These are phyloP conservation scores for Drosophila sp. DNA, from an alignment of 1,140 invertebrate genomes.

Conservation along the genomic window DNA sequence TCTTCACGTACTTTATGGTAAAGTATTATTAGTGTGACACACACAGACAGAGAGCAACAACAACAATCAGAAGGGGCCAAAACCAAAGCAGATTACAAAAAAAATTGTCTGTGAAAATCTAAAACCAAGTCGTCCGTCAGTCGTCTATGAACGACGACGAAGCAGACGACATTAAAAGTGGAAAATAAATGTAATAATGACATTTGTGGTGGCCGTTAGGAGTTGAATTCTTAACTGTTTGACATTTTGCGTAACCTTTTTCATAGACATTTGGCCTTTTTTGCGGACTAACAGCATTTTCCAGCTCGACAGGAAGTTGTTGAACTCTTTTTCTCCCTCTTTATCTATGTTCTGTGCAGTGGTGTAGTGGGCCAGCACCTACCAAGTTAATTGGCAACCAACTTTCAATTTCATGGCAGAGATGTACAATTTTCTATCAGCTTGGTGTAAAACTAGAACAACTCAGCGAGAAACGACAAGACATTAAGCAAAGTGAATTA, in stretches of 20 bases:
- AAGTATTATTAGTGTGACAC: slow-evolving; percentile 41
- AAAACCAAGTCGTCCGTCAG: slow-evolving; percentile 17
- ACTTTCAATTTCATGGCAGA: slow-evolving; percentile 74
- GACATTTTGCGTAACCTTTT: slow-evolving; percentile 83
- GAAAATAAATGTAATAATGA: slow-evolving; percentile 80
- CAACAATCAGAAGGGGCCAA: not conserved
- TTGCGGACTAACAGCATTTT: slow-evolving; percentile 51
- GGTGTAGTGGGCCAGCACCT: slow-evolving; percentile 43
- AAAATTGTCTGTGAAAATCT: slow-evolving; percentile 68
- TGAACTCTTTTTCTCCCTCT: slow-evolving; percentile 23
- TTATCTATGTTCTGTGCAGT: slow-evolving; percentile 20
- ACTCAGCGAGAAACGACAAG: slow-evolving; percentile 28
- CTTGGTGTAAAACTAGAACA: slow-evolving; percentile 32
- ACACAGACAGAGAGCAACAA: slow-evolving; percentile 16
- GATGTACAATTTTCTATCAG: slow-evolving; percentile 52
- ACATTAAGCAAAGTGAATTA: slow-evolving; percentile 32
- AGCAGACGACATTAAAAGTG: slow-evolving; percentile 75
- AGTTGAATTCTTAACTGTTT: slow-evolving; percentile 81
- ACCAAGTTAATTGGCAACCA: slow-evolving; percentile 56
- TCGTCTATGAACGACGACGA: slow-evolving; percentile 16
- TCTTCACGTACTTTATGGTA: slow-evolving; percentile 28
- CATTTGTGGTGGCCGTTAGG: slow-evolving; percentile 78
- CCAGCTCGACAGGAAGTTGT: slow-evolving; percentile 31
- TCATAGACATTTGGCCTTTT: slow-evolving; percentile 75
- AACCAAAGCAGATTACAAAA: slow-evolving; percentile 32